phyloP scores from a whole-genome alignment of 2,888 invertebrate species.

The Caprella mutica region DNA sequence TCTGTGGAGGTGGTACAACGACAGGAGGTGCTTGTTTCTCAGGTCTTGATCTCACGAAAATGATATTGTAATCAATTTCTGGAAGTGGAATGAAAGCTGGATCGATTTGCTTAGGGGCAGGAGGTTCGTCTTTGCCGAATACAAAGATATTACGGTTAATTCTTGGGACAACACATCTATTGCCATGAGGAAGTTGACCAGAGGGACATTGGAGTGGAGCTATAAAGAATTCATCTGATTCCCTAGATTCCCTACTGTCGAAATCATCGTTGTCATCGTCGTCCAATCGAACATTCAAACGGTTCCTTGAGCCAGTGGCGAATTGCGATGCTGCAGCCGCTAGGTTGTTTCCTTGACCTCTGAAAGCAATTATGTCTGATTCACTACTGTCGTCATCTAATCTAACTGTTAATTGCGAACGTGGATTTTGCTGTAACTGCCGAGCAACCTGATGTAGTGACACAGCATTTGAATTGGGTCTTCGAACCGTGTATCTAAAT shows the following conservation, averaged over 20 bases:
- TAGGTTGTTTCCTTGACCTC: not conserved
- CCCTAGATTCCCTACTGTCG: not conserved
- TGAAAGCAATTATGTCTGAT: not conserved
- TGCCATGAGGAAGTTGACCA: slow-evolving; percentile 9
- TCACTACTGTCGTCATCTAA: slow-evolving; percentile 1
- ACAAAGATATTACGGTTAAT: slow-evolving; percentile 9
- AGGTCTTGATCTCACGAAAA: slow-evolving; percentile 17
- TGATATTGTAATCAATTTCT: slow-evolving; percentile 20
- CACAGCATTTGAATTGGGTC: not conserved
- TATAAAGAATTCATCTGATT: not conserved
- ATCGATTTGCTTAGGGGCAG: slow-evolving; percentile 2
- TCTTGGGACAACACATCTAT: slow-evolving; percentile 5
- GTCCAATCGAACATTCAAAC: not conserved
- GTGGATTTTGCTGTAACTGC: not conserved
- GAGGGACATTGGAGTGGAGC: slow-evolving; percentile 5
- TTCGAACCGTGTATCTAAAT: slow-evolving; percentile 2
- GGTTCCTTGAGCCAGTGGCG: not conserved
- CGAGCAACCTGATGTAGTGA: not conserved
- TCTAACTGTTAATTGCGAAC: not conserved
- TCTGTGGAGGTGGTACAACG: slow-evolving; percentile 22
- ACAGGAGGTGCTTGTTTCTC: not conserved
- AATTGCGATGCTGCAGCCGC: not conserved
- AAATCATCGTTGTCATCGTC: not conserved
- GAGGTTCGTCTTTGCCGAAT: slow-evolving; percentile 1
- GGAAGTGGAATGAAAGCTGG: slow-evolving; percentile 10